These are phyloP conservation scores for Crotalus tigris DNA, from an alignment of 2,113 vertebrate genomes.

Conservation along the genomic window DNA sequence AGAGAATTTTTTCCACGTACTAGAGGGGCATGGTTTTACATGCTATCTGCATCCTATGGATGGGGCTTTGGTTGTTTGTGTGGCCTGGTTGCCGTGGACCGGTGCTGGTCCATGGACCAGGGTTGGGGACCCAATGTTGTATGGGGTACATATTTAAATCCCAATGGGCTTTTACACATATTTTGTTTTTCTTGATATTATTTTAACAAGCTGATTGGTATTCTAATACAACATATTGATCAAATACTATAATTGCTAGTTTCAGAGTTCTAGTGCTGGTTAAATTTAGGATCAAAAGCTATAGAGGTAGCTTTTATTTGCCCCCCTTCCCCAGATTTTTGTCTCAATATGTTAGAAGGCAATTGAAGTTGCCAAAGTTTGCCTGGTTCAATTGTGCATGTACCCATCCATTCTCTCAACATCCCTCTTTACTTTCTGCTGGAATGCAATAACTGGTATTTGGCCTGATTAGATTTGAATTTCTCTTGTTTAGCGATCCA, in stretches of 20 bases:
- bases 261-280: neutral
- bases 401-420: neutral
- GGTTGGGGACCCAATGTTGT: neutral
- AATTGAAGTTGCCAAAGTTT: neutral
- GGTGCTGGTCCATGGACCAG: neutral
- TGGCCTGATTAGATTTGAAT: neutral
- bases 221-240: neutral
- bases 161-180: neutral
- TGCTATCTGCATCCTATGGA: neutral
- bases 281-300: neutral
- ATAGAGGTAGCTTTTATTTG: neutral
- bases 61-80: neutral
- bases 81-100: neutral
- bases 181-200: neutral
- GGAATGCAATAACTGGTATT: neutral
- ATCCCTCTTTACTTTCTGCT: neutral
- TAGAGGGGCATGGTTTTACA: neutral
- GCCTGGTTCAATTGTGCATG: neutral
- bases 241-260: neutral
- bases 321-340: neutral
- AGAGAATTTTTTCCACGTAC: neutral
- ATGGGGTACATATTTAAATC: neutral
- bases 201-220: neutral
- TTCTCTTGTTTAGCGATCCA: neutral
- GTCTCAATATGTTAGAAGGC: neutral